Evolutionary conservation across 1,140 invertebrate species (phyloP).

Genomic region (Apis dorsata): DNA sequence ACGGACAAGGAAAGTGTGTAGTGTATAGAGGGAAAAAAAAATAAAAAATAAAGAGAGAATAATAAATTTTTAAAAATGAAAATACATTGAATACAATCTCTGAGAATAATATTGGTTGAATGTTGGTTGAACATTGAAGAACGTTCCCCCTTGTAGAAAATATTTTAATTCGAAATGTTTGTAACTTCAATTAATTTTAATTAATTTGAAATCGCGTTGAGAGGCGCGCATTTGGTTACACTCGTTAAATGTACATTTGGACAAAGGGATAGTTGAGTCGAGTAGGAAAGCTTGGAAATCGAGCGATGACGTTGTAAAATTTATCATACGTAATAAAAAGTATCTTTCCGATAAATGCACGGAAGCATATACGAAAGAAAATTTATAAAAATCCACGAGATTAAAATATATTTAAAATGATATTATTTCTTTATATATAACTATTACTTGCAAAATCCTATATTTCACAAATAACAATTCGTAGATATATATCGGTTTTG

Average conservation of each 20-base stretch:
- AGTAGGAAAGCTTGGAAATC: background rate
- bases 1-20: too few species aligned
- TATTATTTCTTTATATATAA: too few species aligned
- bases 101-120: background rate
- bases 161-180: background rate
- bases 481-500: too few species aligned
- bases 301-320: background rate
- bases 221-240: background rate
- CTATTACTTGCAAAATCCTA: too few species aligned
- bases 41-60: background rate
- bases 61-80: background rate
- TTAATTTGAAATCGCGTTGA: background rate
- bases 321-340: background rate
- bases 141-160: background rate
- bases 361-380: too few species aligned
- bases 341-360: too few species aligned
- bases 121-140: background rate
- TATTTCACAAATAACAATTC: too few species aligned
- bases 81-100: background rate
- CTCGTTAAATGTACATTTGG: too few species aligned
- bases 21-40: fast-evolving
- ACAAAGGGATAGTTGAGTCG: background rate
- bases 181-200: slow-evolving; percentile 19
- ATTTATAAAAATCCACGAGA: too few species aligned
- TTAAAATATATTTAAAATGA: too few species aligned